These are phyloP conservation scores for Sebastes nivosus DNA, from an alignment of 2,797 vertebrate genomes.

Conservation along the genomic window DNA sequence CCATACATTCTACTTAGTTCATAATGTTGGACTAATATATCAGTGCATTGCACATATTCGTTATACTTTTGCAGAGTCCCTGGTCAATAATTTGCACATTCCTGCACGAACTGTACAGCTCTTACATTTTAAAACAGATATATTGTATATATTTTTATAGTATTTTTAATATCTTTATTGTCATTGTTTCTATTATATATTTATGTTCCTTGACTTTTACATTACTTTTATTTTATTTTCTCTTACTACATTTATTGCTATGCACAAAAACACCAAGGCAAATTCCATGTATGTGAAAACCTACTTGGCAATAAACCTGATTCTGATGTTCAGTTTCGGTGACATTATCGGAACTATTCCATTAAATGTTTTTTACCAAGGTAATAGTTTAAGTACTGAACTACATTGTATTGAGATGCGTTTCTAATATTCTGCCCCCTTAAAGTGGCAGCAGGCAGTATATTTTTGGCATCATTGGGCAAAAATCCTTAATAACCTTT, in stretches of 20 bases:
- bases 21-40: background rate
- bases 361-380: background rate
- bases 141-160: background rate
- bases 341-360: background rate
- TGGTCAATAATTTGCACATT: too few species aligned
- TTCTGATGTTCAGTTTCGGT: too few species aligned
- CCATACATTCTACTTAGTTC: background rate
- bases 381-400: background rate
- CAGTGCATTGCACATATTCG: background rate
- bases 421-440: background rate
- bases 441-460: too few species aligned
- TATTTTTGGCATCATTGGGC: too few species aligned
- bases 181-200: background rate
- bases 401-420: background rate
- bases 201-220: background rate
- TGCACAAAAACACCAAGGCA: background rate
- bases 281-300: background rate
- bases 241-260: background rate
- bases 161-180: background rate
- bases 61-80: background rate
- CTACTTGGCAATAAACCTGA: too few species aligned
- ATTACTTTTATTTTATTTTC: background rate
- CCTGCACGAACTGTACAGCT: background rate
- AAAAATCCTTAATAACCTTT: too few species aligned
- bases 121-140: background rate